A percentile compares a stretch with the other conserved stretches of the same genome.
phyloP scores from a whole-genome alignment of 2,888 invertebrate genomes.

The Pilophorus perplexus region DNA sequence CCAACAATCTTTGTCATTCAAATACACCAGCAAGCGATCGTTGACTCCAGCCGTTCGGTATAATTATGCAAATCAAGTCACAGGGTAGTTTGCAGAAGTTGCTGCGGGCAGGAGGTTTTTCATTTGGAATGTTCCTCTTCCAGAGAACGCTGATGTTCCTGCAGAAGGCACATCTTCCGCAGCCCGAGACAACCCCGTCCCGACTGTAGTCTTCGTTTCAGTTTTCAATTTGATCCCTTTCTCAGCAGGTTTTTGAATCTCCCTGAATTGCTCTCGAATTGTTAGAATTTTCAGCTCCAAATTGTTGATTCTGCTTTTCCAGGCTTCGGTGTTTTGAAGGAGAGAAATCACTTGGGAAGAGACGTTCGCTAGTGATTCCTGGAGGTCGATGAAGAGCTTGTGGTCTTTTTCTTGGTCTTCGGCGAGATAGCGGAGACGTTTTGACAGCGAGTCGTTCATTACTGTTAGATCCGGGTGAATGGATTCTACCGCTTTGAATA shows the following conservation, averaged over 20 bases:
- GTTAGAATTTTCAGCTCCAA: conserved; percentile 22
- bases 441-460: conserved; percentile 2
- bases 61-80: no score
- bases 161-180: no score
- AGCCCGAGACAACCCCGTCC: no score
- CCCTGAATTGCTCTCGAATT: conserved; percentile 7
- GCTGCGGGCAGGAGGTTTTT: no score
- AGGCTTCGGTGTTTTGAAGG: not conserved
- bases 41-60: no score
- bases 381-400: conserved; percentile 3
- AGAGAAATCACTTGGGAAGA: conserved; percentile 7
- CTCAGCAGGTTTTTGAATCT: no score
- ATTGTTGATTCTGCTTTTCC: not conserved
- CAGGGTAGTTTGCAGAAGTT: no score
- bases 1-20: no score
- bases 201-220: not conserved
- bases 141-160: no score
- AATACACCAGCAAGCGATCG: no score
- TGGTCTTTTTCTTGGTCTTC: conserved; percentile 22
- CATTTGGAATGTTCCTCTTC: no score
- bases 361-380: conserved; percentile 19
- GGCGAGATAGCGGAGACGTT: not conserved
- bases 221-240: not conserved
- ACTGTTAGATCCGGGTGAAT: not conserved
- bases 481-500: no score